These are phyloP conservation scores for Drosophila mojavensis DNA, from an alignment of 1,140 invertebrate genomes.

Conservation along the genomic window DNA sequence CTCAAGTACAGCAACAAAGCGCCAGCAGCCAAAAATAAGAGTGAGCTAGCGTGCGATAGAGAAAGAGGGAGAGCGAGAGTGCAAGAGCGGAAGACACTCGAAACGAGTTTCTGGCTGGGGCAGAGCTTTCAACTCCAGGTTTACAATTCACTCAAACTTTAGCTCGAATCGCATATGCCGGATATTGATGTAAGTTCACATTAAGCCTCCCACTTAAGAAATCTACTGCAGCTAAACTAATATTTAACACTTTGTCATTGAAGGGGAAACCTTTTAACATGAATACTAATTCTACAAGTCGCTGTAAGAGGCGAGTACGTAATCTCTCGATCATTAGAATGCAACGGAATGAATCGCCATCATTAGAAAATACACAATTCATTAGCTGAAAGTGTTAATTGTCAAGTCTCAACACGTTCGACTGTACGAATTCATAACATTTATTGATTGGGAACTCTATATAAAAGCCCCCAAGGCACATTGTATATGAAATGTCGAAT, in stretches of 20 bases:
- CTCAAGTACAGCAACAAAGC: constrained; percentile 43
- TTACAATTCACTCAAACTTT: constrained; percentile 23
- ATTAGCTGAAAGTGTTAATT: constrained; percentile 17
- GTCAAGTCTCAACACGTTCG: constrained; percentile 41
- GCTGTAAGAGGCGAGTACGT: too few relatives aligned
- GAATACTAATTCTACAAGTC: background rate
- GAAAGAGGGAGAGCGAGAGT: constrained; percentile 2
- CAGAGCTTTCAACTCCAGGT: constrained; percentile 28
- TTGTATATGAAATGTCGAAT: background rate
- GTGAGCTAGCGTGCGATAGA: background rate
- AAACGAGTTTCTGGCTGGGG: constrained; percentile 30
- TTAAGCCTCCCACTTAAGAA: constrained; percentile 42
- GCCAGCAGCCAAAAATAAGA: constrained; percentile 9
- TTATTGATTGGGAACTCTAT: constrained; percentile 15
- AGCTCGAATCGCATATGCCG: constrained; percentile 57
- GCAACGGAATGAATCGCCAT: background rate
- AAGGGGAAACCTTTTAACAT: background rate
- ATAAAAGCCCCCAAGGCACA: background rate
- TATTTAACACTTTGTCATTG: background rate
- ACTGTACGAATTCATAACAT: constrained; percentile 9
- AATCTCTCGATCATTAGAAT: constrained; percentile 21
- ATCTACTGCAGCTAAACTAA: background rate
- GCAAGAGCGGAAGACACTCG: constrained; percentile 20
- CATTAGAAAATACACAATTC: background rate
- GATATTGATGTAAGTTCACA: constrained; percentile 67